phyloP scores from a whole-genome alignment of 2,797 vertebrate species.

The Mus spretus region DNA sequence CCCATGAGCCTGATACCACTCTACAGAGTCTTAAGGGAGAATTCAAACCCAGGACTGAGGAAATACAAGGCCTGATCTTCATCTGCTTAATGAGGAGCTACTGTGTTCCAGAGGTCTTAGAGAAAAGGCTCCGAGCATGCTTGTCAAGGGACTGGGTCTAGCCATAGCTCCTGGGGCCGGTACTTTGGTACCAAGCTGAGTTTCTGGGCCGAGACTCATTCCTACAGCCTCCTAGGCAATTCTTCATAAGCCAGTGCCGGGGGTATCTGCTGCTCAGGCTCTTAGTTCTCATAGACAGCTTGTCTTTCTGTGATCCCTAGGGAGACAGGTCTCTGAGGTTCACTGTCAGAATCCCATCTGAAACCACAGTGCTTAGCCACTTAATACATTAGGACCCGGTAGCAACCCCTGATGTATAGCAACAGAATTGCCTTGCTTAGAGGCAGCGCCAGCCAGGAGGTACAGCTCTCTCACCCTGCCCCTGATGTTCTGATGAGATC shows the following conservation, averaged over 20 bases:
- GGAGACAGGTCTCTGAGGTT: neutral
- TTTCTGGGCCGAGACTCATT: neutral
- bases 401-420: no score
- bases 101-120: neutral
- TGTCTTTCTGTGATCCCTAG: neutral
- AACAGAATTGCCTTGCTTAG: fast-evolving
- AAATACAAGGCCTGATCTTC: no score
- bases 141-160: neutral
- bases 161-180: neutral
- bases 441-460: neutral
- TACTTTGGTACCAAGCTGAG: neutral
- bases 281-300: neutral
- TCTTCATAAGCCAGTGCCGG: neutral
- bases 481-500: no score
- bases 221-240: neutral
- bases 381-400: no score
- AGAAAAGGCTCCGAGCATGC: no score
- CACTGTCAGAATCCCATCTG: neutral
- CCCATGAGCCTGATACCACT: no score
- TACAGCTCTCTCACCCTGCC: neutral
- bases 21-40: neutral
- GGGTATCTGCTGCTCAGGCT: neutral
- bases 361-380: neutral
- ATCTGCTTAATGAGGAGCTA: neutral
- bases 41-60: neutral